phyloP scores from a whole-genome alignment of 2,888 invertebrate species.

The Hololepta plana region DNA sequence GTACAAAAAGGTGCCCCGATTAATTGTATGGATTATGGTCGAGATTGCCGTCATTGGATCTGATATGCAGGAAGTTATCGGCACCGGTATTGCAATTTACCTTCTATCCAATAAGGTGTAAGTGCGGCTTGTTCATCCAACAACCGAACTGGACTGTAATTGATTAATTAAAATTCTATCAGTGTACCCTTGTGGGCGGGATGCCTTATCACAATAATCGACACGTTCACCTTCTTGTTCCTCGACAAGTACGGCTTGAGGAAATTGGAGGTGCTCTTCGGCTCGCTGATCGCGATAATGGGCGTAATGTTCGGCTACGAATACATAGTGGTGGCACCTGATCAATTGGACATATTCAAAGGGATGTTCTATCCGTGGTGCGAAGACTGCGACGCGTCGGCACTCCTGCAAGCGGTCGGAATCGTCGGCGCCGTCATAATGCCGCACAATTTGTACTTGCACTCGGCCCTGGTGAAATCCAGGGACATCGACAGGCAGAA shows the following conservation, averaged over 20 bases:
- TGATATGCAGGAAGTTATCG: constrained; percentile 86
- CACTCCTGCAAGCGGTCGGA: constrained; percentile 57
- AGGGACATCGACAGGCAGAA: constrained; percentile 58
- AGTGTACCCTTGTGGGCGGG: constrained; percentile 63
- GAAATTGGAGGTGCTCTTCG: constrained; percentile 69
- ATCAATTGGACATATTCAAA: constrained; percentile 45
- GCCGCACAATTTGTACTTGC: constrained; percentile 82
- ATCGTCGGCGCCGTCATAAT: constrained; percentile 71
- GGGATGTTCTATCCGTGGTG: constrained; percentile 71
- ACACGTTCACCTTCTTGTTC: constrained; percentile 75
- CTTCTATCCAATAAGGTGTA: constrained; percentile 59
- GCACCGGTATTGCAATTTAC: constrained; percentile 73
- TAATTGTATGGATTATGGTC: constrained; percentile 74
- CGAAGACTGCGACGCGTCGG: constrained; percentile 42
- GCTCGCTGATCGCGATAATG: constrained; percentile 64
- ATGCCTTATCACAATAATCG: constrained; percentile 63
- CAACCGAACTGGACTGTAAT: neutral
- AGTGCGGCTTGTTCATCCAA: too few relatives aligned
- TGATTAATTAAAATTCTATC: constrained; percentile 11
- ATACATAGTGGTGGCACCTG: constrained; percentile 54
- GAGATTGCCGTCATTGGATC: constrained; percentile 83
- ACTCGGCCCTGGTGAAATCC: constrained; percentile 78
- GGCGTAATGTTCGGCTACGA: constrained; percentile 75
- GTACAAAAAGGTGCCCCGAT: constrained; percentile 54
- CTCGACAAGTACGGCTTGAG: constrained; percentile 69